phyloP scores from a whole-genome alignment of 2,113 vertebrate species.

The Bambusicola thoracicus region DNA sequence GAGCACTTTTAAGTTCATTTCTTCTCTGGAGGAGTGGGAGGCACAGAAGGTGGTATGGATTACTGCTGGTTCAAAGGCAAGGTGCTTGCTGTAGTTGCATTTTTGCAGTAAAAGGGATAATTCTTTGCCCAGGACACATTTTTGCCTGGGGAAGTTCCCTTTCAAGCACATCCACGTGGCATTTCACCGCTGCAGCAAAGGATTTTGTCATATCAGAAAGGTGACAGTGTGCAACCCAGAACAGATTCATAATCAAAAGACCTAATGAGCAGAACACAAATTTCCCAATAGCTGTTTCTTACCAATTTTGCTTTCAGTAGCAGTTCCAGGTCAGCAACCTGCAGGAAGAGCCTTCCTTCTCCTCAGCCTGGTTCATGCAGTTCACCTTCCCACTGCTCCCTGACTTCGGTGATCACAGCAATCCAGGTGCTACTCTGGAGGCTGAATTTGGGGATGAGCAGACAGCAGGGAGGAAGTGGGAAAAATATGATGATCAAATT shows the following conservation, averaged over 20 bases:
- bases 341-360: background rate
- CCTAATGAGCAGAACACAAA: background rate
- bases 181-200: background rate
- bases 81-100: background rate
- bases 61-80: background rate
- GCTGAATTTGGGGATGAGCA: background rate
- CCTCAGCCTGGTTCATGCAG: background rate
- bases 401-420: background rate
- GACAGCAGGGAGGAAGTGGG: background rate
- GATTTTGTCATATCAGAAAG: background rate
- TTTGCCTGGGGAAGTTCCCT: background rate
- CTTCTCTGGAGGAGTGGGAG: background rate
- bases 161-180: accelerated
- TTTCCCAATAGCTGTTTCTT: background rate
- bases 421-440: background rate
- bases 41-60: background rate
- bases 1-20: background rate
- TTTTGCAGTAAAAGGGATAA: background rate
- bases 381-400: background rate
- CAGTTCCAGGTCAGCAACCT: background rate
- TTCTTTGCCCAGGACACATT: background rate
- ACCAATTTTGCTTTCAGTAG: background rate
- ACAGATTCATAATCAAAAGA: background rate
- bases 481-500: background rate
- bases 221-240: background rate